Base-by-base conservation (phyloP, 2,797 vertebrate species). In the Chelidonichthys spinosus region DNA sequence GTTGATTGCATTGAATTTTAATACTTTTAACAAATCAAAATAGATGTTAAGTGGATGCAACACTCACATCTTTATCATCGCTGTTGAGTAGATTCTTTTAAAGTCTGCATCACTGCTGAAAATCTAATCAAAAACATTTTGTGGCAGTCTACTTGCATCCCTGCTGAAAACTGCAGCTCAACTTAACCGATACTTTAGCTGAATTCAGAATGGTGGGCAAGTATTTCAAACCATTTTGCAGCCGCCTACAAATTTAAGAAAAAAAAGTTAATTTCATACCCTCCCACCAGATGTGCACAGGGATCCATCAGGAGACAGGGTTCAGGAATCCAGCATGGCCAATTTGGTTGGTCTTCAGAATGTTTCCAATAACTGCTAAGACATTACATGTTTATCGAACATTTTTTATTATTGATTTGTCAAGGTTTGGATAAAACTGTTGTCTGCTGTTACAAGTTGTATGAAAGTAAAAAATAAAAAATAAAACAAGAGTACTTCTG, bases 261-360 rank as follows among this genome's bases (percentile, higher is more conserved):
- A 25, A 1, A 42, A 15, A 1, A 32, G 0, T 1, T 13, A 18
- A 9, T 4, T 59, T 68, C 39, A 11, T 93, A 97, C 98, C 96
- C 97, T 98, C 89, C 98, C 98, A 39, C 98, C 98, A 0, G 98
- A 99, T 37, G 97, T 98, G 56, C 98, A 99, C 43, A 98, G 95
- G n/a, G 98, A 99, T 42, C 98, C 98, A 54, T 99, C 98, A 0
- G 98, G 98, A 42, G 97, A 98, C 98, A 0, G 97, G 99, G 93
- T 99, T 99, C 93, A 99, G 93, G 92, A 94, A 98, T 18, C 98
- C 98, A 0, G 95, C 96, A 91, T 99, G 98, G 33, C 98, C 98
- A 4, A 99, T 97, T 89, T 99, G 97, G 91, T 99, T 99, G 6
- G 98, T 99, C 94, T 99, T 99, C 94, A 99, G 95, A 25, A 25